Evolutionary conservation across 2,888 invertebrate genomes (phyloP).

Genomic region (Incurvaria masculella): DNA sequence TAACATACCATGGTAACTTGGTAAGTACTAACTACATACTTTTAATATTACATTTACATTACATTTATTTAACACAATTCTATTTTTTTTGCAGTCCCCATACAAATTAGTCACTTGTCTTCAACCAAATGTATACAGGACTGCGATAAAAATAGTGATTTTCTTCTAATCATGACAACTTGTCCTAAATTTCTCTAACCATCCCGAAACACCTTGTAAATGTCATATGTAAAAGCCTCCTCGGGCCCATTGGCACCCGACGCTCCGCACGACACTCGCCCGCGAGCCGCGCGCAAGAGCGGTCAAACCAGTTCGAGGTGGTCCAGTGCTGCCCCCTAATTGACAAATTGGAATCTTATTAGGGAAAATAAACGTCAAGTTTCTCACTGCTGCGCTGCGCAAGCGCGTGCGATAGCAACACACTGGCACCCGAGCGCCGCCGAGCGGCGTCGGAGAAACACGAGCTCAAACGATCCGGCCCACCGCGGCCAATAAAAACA

Average conservation of each 20-base stretch:
- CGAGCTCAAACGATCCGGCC: conserved; percentile 23
- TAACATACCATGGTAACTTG: too few species aligned
- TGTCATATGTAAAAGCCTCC: too few species aligned
- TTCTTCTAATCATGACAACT: too few species aligned
- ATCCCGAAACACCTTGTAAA: too few species aligned
- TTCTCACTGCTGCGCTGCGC: conserved; percentile 30
- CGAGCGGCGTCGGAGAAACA: conserved; percentile 12
- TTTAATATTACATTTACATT: too few species aligned
- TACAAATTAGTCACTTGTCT: too few species aligned
- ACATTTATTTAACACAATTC: too few species aligned
- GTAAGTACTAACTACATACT: too few species aligned
- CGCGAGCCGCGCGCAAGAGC: conserved; percentile 35
- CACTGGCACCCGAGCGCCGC: conserved; percentile 27
- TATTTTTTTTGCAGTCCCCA: too few species aligned
- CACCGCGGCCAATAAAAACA: conserved; percentile 35
- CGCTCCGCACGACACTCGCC: neutral
- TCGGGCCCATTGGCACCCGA: neutral
- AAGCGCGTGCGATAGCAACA: conserved; percentile 1
- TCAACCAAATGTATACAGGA: too few species aligned
- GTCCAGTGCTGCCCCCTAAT: conserved; percentile 58
- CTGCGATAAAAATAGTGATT: too few species aligned
- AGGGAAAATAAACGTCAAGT: conserved; percentile 55
- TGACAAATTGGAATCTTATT: conserved; percentile 72
- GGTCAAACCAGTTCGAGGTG: conserved; percentile 44
- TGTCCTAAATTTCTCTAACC: too few species aligned